These are phyloP conservation scores for Shargacucullia verbasci DNA, from an alignment of 2,888 invertebrate genomes.

Conservation along the genomic window DNA sequence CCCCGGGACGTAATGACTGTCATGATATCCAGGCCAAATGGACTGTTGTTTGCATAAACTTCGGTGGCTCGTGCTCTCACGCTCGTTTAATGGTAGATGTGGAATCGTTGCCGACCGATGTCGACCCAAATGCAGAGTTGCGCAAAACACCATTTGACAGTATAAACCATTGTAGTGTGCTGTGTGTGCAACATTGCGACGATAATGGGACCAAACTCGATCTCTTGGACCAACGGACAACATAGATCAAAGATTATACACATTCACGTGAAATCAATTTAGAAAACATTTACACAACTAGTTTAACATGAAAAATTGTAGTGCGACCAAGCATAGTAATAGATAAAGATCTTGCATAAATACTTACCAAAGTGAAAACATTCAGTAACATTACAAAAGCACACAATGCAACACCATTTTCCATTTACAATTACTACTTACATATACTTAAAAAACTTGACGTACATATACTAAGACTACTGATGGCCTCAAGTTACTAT, in stretches of 20 bases:
- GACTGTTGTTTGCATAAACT: constrained; percentile 80
- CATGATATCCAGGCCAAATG: constrained; percentile 74
- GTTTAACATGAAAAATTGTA: constrained; percentile 25
- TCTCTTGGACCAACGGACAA: constrained; percentile 22
- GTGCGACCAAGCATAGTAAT: constrained; percentile 23
- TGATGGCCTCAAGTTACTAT: too few species aligned
- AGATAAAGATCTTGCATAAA: constrained; percentile 34
- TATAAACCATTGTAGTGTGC: constrained; percentile 51
- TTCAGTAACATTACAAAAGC: constrained; percentile 17
- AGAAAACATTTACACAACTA: constrained; percentile 35
- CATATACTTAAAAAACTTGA: too few species aligned
- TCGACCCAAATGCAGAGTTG: constrained; percentile 70
- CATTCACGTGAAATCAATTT: constrained; percentile 17
- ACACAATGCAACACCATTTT: constrained; percentile 3
- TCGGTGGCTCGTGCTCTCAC: constrained; percentile 69
- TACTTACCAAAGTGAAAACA: constrained; percentile 31
- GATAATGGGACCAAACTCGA: constrained; percentile 40
- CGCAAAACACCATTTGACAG: constrained; percentile 66
- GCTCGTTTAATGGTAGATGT: constrained; percentile 70
- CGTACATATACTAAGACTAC: too few species aligned
- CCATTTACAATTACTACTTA: constrained; percentile 15
- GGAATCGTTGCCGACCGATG: constrained; percentile 60
- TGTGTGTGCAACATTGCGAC: constrained; percentile 33
- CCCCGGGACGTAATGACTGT: constrained; percentile 76
- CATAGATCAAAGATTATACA: constrained; percentile 29